Percentiles rank a stretch among this genome's conserved stretches.
Evolutionary conservation across 2,797 vertebrate genomes (phyloP).

Genomic region (Cetoscarus ocellatus): DNA sequence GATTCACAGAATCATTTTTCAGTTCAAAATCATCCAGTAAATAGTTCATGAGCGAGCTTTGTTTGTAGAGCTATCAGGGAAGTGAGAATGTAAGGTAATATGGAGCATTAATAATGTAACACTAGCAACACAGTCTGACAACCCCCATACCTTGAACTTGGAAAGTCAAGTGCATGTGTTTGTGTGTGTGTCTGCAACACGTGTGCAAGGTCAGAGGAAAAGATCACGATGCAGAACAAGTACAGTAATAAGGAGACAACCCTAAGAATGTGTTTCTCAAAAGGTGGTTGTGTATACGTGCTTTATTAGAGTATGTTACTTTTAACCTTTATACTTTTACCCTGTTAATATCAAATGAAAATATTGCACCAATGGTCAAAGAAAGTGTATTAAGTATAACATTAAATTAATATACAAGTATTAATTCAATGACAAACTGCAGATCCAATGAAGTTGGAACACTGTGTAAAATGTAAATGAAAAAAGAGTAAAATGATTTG

Average conservation of each 20-base stretch:
- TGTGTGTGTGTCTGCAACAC: constrained; percentile 6
- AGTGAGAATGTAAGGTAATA: constrained; percentile 79
- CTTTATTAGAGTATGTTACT: neutral
- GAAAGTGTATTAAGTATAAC: too few species aligned
- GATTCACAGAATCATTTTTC: constrained; percentile 68
- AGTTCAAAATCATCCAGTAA: constrained; percentile 77
- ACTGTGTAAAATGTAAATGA: too few species aligned
- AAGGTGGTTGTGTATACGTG: neutral
- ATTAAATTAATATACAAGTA: too few species aligned
- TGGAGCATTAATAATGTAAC: constrained; percentile 81
- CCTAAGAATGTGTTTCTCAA: too few species aligned
- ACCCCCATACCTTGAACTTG: constrained; percentile 50
- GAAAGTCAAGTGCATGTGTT: constrained; percentile 37
- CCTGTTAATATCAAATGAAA: too few species aligned
- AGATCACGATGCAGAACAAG: neutral
- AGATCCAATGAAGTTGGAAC: too few species aligned
- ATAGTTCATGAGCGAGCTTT: constrained; percentile 79
- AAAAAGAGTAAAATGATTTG: too few species aligned
- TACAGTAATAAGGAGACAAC: too few species aligned
- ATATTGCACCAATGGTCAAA: too few species aligned
- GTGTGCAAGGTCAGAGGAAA: neutral
- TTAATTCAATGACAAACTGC: too few species aligned
- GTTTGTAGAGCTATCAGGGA: constrained; percentile 57
- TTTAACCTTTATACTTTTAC: too few species aligned
- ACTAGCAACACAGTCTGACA: constrained; percentile 50